These are phyloP conservation scores for Dynastes tityus DNA, from an alignment of 2,888 invertebrate species.

Conservation along the genomic window DNA sequence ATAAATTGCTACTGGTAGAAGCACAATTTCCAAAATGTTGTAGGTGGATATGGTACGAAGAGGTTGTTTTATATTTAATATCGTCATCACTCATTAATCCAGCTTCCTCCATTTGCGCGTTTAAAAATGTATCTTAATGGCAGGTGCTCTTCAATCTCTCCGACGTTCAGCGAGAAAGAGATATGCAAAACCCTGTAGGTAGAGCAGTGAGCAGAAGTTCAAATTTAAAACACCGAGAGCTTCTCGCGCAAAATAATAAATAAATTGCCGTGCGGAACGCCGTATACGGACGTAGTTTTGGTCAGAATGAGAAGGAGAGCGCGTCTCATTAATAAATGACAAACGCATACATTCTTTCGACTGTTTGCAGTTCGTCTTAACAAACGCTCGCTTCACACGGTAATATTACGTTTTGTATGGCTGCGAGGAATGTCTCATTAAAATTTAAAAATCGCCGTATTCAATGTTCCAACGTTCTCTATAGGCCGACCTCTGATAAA, in stretches of 20 bases:
- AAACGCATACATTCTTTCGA: constrained; percentile 39
- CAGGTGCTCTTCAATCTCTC: neutral
- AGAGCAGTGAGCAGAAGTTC: neutral
- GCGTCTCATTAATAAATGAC: constrained; percentile 38
- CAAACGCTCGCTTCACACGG: constrained; percentile 33
- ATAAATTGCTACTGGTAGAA: neutral
- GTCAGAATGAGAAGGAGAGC: constrained; percentile 2
- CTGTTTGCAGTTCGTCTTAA: constrained; percentile 42
- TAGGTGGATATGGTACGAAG: neutral
- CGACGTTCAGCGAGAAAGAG: neutral
- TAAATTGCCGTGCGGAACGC: constrained; percentile 15
- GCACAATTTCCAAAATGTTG: neutral
- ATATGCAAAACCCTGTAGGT: neutral
- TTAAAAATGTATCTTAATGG: constrained; percentile 18
- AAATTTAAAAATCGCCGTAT: constrained; percentile 31
- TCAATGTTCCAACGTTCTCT: constrained; percentile 10
- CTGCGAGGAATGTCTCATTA: constrained; percentile 39
- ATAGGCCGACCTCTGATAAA: constrained; percentile 25
- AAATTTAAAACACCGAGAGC: constrained; percentile 11
- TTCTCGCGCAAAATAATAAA: constrained; percentile 9
- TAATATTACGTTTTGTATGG: constrained; percentile 38
- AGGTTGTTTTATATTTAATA: constrained; percentile 1
- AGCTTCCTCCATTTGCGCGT: constrained; percentile 7
- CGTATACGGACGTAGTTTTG: neutral
- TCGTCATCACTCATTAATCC: constrained; percentile 9